A percentile compares a stretch with the other conserved stretches of the same genome.
These are phyloP conservation scores for Malurus splendens DNA, from an alignment of 2,797 vertebrate species.

Conservation along the genomic window DNA sequence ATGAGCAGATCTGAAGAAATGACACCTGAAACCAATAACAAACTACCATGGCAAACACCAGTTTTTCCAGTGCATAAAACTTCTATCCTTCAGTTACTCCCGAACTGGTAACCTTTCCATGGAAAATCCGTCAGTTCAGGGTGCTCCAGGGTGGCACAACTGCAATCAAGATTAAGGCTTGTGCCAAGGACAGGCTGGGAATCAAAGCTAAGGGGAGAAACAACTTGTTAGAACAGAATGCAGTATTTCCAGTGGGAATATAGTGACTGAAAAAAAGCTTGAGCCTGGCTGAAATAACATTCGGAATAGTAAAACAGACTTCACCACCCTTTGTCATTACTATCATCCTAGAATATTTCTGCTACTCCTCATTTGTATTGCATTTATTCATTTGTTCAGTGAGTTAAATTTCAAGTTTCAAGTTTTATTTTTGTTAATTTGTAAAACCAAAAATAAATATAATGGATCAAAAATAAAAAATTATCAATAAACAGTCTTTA, in stretches of 20 bases:
- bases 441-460: neutral
- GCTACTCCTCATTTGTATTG: neutral
- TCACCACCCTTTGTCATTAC: neutral
- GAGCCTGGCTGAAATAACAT: neutral
- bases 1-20: neutral
- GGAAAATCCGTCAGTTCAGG: neutral
- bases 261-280: neutral
- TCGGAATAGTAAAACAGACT: neutral
- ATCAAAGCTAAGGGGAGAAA: neutral
- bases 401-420: neutral
- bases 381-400: neutral
- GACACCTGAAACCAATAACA: neutral
- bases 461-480: neutral
- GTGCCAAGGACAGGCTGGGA: neutral
- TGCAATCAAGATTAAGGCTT: neutral
- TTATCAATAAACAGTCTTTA: neutral
- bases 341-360: neutral
- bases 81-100: neutral
- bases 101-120: neutral
- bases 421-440: neutral
- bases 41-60: neutral
- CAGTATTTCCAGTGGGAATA: neutral
- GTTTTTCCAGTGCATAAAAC: neutral
- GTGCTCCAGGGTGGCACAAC: neutral
- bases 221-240: neutral